Evolutionary conservation across 2,888 invertebrate genomes (phyloP).

Genomic region (Boloria selene): DNA sequence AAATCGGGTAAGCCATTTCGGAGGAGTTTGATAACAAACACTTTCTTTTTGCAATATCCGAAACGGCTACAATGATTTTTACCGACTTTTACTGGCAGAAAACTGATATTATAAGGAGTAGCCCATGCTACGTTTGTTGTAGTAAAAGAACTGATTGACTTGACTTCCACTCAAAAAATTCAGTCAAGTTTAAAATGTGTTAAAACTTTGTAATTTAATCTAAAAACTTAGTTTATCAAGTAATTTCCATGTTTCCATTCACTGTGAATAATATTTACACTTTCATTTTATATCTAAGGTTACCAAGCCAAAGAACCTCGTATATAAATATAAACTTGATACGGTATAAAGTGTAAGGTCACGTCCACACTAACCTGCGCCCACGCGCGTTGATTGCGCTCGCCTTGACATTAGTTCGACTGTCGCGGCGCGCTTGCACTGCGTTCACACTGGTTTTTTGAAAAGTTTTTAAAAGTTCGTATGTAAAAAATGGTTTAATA

Average conservation of each 20-base stretch:
- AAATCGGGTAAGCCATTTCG: too few species aligned
- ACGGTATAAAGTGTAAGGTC: constrained; percentile 36
- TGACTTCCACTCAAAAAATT: too few species aligned
- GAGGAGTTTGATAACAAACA: too few species aligned
- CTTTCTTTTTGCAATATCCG: too few species aligned
- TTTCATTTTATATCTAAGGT: constrained; percentile 26
- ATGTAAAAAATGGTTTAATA: too few species aligned
- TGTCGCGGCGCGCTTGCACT: constrained; percentile 63
- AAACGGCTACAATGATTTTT: too few species aligned
- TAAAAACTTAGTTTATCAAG: background rate
- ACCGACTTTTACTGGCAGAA: too few species aligned
- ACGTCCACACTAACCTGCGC: constrained; percentile 60
- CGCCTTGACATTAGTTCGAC: constrained; percentile 79
- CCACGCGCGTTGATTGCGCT: constrained; percentile 78
- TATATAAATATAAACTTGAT: constrained; percentile 35
- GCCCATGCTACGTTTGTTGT: too few species aligned
- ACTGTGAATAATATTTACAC: constrained; percentile 19
- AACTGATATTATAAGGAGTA: too few species aligned
- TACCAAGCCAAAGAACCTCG: constrained; percentile 28
- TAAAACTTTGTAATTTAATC: background rate
- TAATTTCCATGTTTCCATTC: background rate
- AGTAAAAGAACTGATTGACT: too few species aligned
- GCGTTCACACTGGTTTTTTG: constrained; percentile 41
- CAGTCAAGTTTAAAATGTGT: too few species aligned
- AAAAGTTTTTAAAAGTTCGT: background rate